Evolutionary conservation across 1,140 invertebrate species (phyloP).

Genomic region (Drosophila insularis): DNA sequence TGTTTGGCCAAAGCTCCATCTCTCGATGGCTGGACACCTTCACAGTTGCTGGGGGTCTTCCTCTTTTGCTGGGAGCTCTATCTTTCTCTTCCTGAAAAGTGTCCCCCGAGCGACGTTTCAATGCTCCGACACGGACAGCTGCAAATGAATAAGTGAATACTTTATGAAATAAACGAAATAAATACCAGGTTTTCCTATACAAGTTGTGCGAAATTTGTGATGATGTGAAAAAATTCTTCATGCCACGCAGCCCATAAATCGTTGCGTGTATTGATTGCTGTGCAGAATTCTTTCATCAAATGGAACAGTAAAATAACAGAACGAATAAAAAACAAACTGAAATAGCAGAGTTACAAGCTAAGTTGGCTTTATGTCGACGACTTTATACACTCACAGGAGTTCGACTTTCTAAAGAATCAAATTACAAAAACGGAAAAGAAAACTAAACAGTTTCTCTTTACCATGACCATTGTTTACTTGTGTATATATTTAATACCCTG

Average conservation of each 20-base stretch:
- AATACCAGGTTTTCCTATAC: conserved; percentile 12
- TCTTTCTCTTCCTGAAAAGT: conserved; percentile 24
- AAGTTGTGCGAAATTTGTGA: conserved; percentile 17
- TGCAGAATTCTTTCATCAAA: neutral
- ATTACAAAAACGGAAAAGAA: too few species aligned
- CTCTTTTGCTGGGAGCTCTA: neutral
- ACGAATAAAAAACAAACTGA: neutral
- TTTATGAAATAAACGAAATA: conserved; percentile 47
- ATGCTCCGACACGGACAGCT: conserved; percentile 42
- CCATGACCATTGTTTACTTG: too few species aligned
- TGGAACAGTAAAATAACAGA: neutral
- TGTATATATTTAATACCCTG: too few species aligned
- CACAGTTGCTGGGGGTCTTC: neutral
- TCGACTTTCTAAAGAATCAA: too few species aligned
- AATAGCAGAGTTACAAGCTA: neutral
- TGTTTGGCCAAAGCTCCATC: conserved; percentile 47
- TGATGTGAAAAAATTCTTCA: conserved; percentile 34
- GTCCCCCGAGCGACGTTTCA: conserved; percentile 23
- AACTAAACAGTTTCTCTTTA: too few species aligned
- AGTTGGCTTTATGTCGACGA: neutral
- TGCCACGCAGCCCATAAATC: neutral
- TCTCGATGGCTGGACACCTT: conserved; percentile 25
- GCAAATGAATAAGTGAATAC: conserved; percentile 73
- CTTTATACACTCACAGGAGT: neutral
- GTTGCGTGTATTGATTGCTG: conserved; percentile 6